These are phyloP conservation scores for Ditylenchus dipsaci DNA, from an alignment of 1,140 invertebrate species.

Conservation along the genomic window DNA sequence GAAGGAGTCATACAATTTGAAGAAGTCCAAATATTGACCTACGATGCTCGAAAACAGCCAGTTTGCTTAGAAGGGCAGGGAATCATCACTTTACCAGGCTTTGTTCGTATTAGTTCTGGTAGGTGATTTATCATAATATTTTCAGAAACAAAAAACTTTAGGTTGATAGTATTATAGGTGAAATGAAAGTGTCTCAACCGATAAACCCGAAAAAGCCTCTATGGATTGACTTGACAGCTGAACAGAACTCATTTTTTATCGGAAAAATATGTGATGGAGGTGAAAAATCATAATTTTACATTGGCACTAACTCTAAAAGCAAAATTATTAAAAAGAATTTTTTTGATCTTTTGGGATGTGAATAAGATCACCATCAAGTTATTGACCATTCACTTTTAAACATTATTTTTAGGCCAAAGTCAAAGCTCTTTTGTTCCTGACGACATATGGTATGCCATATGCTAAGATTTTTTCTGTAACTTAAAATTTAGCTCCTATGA, in stretches of 20 bases:
- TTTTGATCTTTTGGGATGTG: too few species aligned
- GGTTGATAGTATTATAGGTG: neutral
- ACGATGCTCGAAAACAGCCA: neutral
- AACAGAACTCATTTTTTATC: constrained; percentile 1
- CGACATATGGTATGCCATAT: neutral
- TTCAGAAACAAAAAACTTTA: too few species aligned
- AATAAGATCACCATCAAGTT: too few species aligned
- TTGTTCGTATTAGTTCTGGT: neutral
- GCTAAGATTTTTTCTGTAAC: neutral
- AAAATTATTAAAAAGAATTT: too few species aligned
- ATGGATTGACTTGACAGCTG: neutral
- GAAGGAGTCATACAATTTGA: neutral
- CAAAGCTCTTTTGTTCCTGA: neutral
- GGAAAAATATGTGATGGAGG: neutral
- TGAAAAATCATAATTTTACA: too few species aligned
- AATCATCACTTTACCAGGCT: neutral
- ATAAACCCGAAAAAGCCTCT: neutral
- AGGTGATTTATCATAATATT: too few species aligned
- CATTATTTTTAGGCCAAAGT: neutral
- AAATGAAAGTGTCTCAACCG: neutral
- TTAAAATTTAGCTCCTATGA: neutral
- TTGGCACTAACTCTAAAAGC: too few species aligned
- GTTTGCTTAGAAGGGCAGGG: neutral
- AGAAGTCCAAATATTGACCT: neutral
- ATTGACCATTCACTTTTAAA: too few species aligned